These are phyloP conservation scores for Manis pentadactyla DNA, from an alignment of 2,797 vertebrate species.

Conservation along the genomic window DNA sequence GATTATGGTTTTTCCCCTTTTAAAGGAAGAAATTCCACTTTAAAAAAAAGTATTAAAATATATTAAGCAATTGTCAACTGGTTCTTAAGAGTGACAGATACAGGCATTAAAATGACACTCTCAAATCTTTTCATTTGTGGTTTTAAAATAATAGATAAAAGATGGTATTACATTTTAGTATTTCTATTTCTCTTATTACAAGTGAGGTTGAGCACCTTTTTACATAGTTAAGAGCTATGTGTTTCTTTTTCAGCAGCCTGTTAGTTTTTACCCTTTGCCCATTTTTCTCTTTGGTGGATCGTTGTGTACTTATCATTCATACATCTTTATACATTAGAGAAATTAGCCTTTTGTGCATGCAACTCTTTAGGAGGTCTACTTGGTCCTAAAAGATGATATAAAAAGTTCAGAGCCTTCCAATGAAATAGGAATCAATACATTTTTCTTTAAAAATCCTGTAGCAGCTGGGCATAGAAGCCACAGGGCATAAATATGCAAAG, in stretches of 20 bases:
- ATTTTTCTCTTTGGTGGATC: not conserved
- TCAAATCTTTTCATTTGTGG: not conserved
- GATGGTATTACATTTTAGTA: not conserved
- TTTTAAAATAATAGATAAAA: slow-evolving; percentile 46
- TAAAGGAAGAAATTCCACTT: not conserved
- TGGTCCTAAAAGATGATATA: slow-evolving; percentile 19
- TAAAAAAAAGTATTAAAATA: not conserved
- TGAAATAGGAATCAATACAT: not conserved
- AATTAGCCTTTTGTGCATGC: not conserved
- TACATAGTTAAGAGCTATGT: not conserved
- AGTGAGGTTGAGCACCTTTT: not conserved
- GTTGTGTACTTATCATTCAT: not conserved
- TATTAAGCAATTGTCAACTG: not conserved
- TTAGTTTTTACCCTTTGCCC: not conserved
- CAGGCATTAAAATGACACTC: not conserved
- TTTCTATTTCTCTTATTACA: not conserved
- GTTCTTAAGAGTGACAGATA: slow-evolving; percentile 43
- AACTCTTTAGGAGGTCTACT: slow-evolving; percentile 23
- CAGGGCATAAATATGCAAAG: too few species aligned
- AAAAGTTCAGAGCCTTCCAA: slow-evolving; percentile 2
- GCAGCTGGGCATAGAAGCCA: too few species aligned
- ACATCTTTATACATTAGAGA: not conserved
- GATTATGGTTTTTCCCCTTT: not conserved
- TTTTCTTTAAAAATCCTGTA: not conserved
- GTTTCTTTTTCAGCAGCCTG: not conserved